Conservation (phyloP, 1,140 invertebrate genomes). For the Druon quercuslanigerum region DNA sequence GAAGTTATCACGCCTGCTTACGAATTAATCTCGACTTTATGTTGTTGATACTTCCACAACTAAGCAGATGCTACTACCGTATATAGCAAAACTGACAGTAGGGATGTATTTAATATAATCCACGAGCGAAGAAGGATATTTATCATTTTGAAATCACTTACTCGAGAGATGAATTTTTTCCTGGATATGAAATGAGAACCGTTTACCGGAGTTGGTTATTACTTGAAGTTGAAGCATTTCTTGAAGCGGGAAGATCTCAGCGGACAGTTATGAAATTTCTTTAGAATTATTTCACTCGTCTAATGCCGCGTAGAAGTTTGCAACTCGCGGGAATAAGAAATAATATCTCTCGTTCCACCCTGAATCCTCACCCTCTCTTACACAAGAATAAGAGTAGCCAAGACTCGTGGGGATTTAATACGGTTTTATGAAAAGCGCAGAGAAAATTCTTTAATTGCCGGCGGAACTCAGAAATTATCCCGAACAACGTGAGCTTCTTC, state of each 20-base stretch:
- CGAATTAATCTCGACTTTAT: no score
- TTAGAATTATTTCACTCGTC: conserved; percentile 71
- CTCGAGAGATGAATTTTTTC: background rate
- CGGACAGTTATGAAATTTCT: conserved; percentile 74
- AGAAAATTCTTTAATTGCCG: conserved; percentile 68
- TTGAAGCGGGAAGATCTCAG: conserved; percentile 51
- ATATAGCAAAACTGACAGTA: no score
- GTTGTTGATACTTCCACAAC: no score
- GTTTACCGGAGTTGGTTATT: conserved; percentile 48
- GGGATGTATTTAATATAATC: no score
- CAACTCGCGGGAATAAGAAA: conserved; percentile 65
- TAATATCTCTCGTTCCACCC: conserved; percentile 61
- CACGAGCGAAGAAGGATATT: no score
- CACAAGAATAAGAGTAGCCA: conserved; percentile 17
- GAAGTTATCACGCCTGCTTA: no score
- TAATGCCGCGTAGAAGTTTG: conserved; percentile 56
- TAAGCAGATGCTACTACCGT: no score
- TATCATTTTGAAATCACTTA: no score
- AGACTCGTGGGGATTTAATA: conserved; percentile 59
- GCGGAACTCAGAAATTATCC: conserved; percentile 58
- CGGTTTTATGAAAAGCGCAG: conserved; percentile 67
- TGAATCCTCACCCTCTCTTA: conserved; percentile 12
- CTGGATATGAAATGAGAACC: conserved; percentile 48
- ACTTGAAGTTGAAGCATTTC: conserved; percentile 48
- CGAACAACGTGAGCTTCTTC: conserved; percentile 55